phyloP scores from a whole-genome alignment of 2,888 invertebrate genomes.

The Trilocha varians region DNA sequence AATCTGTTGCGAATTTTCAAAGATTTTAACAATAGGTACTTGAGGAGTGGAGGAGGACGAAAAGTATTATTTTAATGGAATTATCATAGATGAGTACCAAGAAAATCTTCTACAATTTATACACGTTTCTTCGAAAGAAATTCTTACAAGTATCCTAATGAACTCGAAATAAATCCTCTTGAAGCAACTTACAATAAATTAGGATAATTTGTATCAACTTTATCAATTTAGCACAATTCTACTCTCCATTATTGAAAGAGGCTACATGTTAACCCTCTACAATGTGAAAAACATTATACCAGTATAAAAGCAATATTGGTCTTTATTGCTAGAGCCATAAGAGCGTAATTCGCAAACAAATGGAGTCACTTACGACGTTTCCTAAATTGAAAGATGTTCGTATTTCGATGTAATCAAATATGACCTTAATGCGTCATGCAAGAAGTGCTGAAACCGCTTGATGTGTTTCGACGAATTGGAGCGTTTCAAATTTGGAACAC shows the following conservation, averaged over 20 bases:
- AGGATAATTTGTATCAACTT: conserved; percentile 27
- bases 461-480: conserved; percentile 22
- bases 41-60: too few relatives aligned
- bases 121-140: too few relatives aligned
- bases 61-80: too few relatives aligned
- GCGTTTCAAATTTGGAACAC: conserved; percentile 24
- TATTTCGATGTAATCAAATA: conserved; percentile 26
- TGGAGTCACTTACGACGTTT: not conserved
- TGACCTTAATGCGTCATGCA: conserved; percentile 22
- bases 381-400: conserved; percentile 2
- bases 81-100: too few relatives aligned
- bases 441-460: conserved; percentile 37
- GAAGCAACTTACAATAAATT: conserved; percentile 13
- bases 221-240: conserved; percentile 34
- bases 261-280: conserved; percentile 24
- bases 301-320: too few relatives aligned
- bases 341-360: conserved; percentile 3
- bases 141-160: not conserved
- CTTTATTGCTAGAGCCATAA: not conserved
- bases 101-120: too few relatives aligned
- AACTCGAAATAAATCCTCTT: not conserved
- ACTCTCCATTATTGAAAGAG: conserved; percentile 21
- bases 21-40: too few relatives aligned
- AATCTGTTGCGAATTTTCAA: too few relatives aligned
- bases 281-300: too few relatives aligned